These are phyloP conservation scores for Coregonus ussuriensis DNA, from an alignment of 2,797 vertebrate genomes.

Conservation along the genomic window DNA sequence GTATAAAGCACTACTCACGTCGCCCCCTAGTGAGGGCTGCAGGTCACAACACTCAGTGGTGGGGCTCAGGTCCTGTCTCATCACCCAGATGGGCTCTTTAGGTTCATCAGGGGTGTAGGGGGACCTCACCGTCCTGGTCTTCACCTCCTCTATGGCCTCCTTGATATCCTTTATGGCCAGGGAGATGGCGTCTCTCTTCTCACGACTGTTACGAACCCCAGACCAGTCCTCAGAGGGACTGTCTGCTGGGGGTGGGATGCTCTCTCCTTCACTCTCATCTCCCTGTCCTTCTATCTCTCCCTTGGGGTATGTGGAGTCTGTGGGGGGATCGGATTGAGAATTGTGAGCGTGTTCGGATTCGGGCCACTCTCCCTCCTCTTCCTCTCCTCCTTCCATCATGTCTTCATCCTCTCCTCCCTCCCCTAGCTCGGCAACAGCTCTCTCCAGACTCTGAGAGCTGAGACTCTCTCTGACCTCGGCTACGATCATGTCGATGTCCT, in stretches of 20 bases:
- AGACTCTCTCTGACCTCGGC: slow-evolving; percentile 87
- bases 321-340: no score
- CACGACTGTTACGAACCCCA: slow-evolving; percentile 76
- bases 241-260: not conserved
- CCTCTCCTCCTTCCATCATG: slow-evolving; percentile 71
- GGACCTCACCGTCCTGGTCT: slow-evolving; percentile 93
- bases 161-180: slow-evolving; percentile 97
- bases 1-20: slow-evolving; percentile 80
- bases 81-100: slow-evolving; percentile 97
- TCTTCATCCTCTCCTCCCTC: slow-evolving; percentile 84
- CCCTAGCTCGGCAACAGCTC: slow-evolving; percentile 71
- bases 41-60: slow-evolving; percentile 84
- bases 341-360: slow-evolving; percentile 26
- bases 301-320: slow-evolving; percentile 9
- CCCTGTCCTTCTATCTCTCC: slow-evolving; percentile 11
- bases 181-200: slow-evolving; percentile 93
- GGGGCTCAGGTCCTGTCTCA: slow-evolving; percentile 95
- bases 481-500: slow-evolving; percentile 87
- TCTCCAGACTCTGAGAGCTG: slow-evolving; percentile 85
- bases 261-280: slow-evolving; percentile 31
- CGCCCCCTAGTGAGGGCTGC: slow-evolving; percentile 82
- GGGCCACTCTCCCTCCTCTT: slow-evolving; percentile 42
- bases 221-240: slow-evolving; percentile 48
- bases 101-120: slow-evolving; percentile 97
- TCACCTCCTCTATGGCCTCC: slow-evolving; percentile 94